Conservation (phyloP, 2,888 invertebrate genomes). For the Druceiella hillmani region DNA sequence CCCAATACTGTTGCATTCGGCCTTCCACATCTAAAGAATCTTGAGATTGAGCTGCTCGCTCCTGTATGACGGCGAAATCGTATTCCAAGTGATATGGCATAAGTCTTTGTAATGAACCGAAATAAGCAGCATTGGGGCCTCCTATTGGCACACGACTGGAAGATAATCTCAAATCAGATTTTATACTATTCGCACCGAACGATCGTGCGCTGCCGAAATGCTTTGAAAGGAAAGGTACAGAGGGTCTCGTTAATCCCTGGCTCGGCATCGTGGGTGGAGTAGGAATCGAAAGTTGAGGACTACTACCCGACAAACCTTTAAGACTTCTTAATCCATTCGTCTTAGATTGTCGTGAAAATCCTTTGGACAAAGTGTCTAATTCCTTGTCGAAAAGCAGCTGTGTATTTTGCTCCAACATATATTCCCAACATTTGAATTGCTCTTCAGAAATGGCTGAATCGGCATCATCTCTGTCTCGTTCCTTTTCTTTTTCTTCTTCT, state of each 20-base stretch:
- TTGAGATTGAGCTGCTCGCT: conserved; percentile 58
- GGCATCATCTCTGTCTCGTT: conserved; percentile 44
- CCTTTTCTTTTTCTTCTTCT: conserved; percentile 58
- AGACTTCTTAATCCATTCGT: conserved; percentile 50
- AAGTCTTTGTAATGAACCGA: conserved; percentile 75
- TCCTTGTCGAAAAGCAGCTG: conserved; percentile 85
- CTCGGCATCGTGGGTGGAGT: conserved; percentile 37
- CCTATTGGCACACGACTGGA: conserved; percentile 61
- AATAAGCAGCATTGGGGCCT: conserved; percentile 83
- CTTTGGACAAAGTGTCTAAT: conserved; percentile 69
- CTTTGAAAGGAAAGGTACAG: conserved; percentile 57
- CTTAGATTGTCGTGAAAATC: conserved; percentile 49
- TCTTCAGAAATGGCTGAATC: conserved; percentile 66
- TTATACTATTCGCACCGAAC: conserved; percentile 59
- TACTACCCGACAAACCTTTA: conserved; percentile 63
- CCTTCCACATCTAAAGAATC: conserved; percentile 77
- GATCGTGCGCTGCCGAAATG: conserved; percentile 78
- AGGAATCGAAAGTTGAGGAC: conserved; percentile 57
- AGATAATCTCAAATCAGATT: conserved; percentile 54
- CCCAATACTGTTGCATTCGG: conserved; percentile 88
- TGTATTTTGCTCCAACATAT: conserved; percentile 88
- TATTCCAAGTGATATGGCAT: conserved; percentile 80
- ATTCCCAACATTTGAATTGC: conserved; percentile 90
- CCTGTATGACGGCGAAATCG: conserved; percentile 78
- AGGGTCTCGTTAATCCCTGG: conserved; percentile 25